Base-by-base conservation (phyloP, 2,888 invertebrate genomes). In the Meghimatium bilineatum region DNA sequence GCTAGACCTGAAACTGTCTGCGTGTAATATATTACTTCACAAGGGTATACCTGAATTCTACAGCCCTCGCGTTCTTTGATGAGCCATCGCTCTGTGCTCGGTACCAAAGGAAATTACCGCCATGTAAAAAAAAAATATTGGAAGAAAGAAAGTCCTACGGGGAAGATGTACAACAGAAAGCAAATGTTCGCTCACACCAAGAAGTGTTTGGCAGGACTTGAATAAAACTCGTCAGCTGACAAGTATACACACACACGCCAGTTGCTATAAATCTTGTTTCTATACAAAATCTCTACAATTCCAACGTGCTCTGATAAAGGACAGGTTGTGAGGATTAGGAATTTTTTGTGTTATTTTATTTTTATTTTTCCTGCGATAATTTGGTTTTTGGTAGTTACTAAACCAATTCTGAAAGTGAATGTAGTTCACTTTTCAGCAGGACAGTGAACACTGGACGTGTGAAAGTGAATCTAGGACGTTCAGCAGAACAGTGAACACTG, bases 241-340 rank as follows among this genome's bases (percentile, higher is more conserved):
- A 38, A 23, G 38, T 71, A 38, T 23, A 71, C 67, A 67, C 71
- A 71, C 71, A 71, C 8, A 71, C 71, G 38, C 26, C 26, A 6
- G n/a, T n/a, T 20, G 38, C 38, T 26, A 71, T 71, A 71, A 71
- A 71, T 71, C 71, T 71, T 71, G 71, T 23, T 26, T 23, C 12
- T 38, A 38, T 38, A 66, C 38, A 67, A 26, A 66, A 49, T 69
- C 66, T 36, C 79, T 44, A 66, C 12, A 66, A 32, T 66, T 66
- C 20, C 14, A 32, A 79, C 79, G 38, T 29, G 44, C 66, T 66
- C 49, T 29, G 44, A 38, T 67, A 49, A 36, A 66, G 67, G 49
- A 8, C 36, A 67, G 23, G 17, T n/a, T 49, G 66, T 67, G 63
- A 69, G 23, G 23, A 67, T 44, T 67, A 1, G 14, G 26, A 79